A percentile compares a stretch with the other conserved stretches of the same genome.
Conservation (phyloP, 2,797 vertebrate species). For the Sardinella longiceps region DNA sequence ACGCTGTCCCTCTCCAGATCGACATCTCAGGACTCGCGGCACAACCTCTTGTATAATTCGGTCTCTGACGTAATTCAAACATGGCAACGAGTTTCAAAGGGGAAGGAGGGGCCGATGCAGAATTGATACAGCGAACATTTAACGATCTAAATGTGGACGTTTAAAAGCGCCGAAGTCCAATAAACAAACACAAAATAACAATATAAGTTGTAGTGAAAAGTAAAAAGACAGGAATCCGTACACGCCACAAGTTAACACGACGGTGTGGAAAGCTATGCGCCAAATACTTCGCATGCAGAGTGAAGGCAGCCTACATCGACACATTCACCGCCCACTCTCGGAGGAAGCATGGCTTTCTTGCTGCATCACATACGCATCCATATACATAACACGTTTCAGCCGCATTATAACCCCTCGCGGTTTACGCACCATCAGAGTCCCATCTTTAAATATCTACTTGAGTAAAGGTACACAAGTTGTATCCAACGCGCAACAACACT, state of each 20-base stretch:
- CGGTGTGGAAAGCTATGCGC: conserved; percentile 27
- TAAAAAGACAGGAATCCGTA: not conserved
- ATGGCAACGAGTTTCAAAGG: conserved; percentile 80
- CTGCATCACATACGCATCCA: conserved; percentile 64
- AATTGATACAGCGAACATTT: conserved; percentile 25
- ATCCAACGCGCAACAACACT: not conserved
- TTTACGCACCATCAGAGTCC: not conserved
- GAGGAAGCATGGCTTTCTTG: conserved; percentile 64
- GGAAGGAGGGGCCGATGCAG: conserved; percentile 59
- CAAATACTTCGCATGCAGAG: conserved; percentile 31
- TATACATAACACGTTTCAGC: conserved; percentile 62
- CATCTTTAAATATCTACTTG: not conserved
- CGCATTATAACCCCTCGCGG: conserved; percentile 24
- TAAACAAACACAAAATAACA: not conserved
- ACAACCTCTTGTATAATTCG: conserved; percentile 62
- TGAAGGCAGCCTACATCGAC: conserved; percentile 44
- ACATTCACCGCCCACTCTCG: conserved; percentile 71
- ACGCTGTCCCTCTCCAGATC: not conserved
- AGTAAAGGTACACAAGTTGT: not conserved
- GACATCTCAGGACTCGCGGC: conserved; percentile 35
- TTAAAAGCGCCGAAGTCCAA: not conserved
- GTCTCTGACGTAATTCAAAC: conserved; percentile 79
- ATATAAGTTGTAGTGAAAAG: not conserved
- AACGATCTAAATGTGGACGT: conserved; percentile 38
- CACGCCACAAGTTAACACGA: not conserved